Base-by-base conservation (phyloP, 2,113 vertebrate species). In the Eulemur macaco region DNA sequence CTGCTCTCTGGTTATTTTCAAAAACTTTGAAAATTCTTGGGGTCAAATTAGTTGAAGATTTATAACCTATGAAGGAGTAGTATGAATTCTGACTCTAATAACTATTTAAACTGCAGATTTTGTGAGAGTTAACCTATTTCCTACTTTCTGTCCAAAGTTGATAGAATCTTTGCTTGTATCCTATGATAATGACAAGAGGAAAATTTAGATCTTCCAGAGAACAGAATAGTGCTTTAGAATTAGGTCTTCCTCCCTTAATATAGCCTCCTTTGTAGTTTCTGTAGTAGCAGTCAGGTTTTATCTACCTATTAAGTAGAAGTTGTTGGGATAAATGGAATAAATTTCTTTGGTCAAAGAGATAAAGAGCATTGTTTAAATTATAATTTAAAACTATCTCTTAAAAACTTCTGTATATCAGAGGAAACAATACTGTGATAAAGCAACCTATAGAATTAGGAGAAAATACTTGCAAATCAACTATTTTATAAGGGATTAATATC, bases 381-480 rank as follows among this genome's bases (percentile, higher is more conserved):
- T 71, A 47, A 0, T 69, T 50, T 23, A 60, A 89, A 52, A 54
- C 31, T 2, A 0, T 76, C 52, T 45, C 29, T 58, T 37, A 78
- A 66, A 68, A 86, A 37, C 34, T 86, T 69, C 42, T 86, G 29
- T 18, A 34, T 8, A 39, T 71, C 34, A 87, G 20, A 81, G 74
- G n/a, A 71, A 94, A n/a, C 77, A 69, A 68, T n/a, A 80, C 23
- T 27, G 66, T 83, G 68, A 69, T 74, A 77, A 85, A 25, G 50
- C 42, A 47, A 47, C 52, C 27, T 31, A n/a, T 71, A 20, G 54
- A 78, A 66, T 89, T 80, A n/a, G 52, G 31, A 86, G 39, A 93
- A 88, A 68, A 58, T 74, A 73, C 66, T 64, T 91, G 21, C 54
- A 85, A 80, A 13, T 86, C 37, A 42, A 85, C 3, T n/a, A 52